Evolutionary conservation across 2,888 invertebrate species (phyloP), one percentile per base, ranked within the genome.

Genomic region (Athalia rosae): DNA sequence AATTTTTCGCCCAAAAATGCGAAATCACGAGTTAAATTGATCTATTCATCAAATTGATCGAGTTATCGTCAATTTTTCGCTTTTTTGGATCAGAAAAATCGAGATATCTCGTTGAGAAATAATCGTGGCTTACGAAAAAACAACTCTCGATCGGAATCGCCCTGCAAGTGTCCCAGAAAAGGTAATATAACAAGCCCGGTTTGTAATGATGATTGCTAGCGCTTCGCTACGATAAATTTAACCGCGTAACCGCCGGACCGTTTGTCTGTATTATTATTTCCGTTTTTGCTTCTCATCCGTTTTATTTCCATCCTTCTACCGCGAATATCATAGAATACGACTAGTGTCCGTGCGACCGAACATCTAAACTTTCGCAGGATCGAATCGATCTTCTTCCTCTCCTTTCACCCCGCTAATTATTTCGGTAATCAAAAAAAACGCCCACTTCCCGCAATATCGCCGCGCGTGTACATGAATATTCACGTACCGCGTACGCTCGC

Each of bases 131-230:
- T n/a, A n/a, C n/a, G n/a, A n/a, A n/a, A n/a, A n/a, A n/a, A n/a
- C n/a, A n/a, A n/a, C n/a, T n/a, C n/a, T n/a, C n/a, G n/a, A n/a
- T n/a, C 5, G 6, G 41, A 67, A 28, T 50, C 67, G 67, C 67
- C 67, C 74, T 9, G 53, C 4, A 74, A 47, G 61, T 71, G n/a
- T 62, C 62, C 77, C 77, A 73, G 77, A 77, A 77, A 77, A 71
- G 62, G 77, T 77, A n/a, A n/a, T n/a, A 28, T 2, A 73, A 77
- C 69, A 77, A 77, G 77, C 77, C 13, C 81, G 69, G 64, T 43
- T 61, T 59, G 74, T 85, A 85, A 84, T 82, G 85, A 84, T 84
- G 83, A 85, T 84, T 83, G 84, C 83, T 81, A 80, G 81, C 82
- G 82, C 78, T 80, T 79, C 79, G 81, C 82, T 76, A 80, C 82